Percentiles rank a stretch among this genome's conserved stretches.
Evolutionary conservation across 1,140 invertebrate genomes (phyloP).

Genomic region (Heliconius nattereri): DNA sequence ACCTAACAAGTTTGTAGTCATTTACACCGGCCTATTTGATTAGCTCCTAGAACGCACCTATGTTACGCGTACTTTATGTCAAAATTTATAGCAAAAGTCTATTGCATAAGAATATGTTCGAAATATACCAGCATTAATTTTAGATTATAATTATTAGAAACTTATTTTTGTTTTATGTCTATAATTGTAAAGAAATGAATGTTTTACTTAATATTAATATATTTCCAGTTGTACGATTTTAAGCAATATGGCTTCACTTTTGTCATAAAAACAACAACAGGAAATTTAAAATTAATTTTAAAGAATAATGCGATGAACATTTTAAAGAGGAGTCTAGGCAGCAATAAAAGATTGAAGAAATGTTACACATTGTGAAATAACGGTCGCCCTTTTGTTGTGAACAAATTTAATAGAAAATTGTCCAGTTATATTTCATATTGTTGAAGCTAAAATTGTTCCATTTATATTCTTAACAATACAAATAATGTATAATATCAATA

Average conservation of each 20-base stretch:
- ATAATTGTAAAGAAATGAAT: too few species aligned
- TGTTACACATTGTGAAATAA: slow-evolving; percentile 25
- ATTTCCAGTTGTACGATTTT: too few species aligned
- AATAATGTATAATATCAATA: background rate
- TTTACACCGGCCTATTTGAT: slow-evolving; percentile 35
- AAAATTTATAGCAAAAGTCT: background rate
- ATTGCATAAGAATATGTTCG: background rate
- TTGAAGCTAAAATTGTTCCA: slow-evolving; percentile 5
- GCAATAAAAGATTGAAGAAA: slow-evolving; percentile 26
- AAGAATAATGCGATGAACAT: background rate
- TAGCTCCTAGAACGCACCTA: slow-evolving; percentile 27
- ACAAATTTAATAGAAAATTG: slow-evolving; percentile 39
- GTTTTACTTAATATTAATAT: too few species aligned
- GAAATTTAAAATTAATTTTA: background rate
- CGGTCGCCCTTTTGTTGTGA: slow-evolving; percentile 27
- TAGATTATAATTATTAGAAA: too few species aligned
- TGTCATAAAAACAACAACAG: background rate
- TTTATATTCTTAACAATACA: background rate
- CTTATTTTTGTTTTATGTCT: too few species aligned
- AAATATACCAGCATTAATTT: background rate
- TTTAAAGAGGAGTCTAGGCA: background rate
- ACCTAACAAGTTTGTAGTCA: slow-evolving; percentile 26
- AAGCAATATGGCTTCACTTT: background rate
- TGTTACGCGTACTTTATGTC: slow-evolving; percentile 21
- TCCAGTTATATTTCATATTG: slow-evolving; percentile 23